A percentile compares a stretch with the other conserved stretches of the same genome.
Evolutionary conservation across 2,113 vertebrate species (phyloP).

Genomic region (Lanius ludovicianus): DNA sequence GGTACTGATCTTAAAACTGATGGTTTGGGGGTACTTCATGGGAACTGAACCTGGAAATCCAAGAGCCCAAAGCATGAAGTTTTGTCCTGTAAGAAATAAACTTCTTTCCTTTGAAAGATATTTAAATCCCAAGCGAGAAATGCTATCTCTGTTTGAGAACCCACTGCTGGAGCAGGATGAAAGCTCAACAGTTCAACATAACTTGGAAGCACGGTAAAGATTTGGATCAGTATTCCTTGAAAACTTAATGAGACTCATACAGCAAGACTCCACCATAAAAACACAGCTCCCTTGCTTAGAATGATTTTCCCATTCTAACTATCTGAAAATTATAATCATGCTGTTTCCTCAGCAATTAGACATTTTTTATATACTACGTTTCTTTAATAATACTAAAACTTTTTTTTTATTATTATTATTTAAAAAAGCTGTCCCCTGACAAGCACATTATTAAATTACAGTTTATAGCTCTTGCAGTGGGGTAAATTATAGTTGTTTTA

Average conservation of each 20-base stretch:
- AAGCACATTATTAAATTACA: slow-evolving; percentile 56
- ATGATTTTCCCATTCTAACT: background rate
- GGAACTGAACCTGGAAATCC: background rate
- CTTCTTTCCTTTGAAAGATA: background rate
- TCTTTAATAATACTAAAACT: slow-evolving; percentile 40
- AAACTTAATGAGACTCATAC: background rate
- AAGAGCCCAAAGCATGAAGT: background rate
- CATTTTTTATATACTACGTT: slow-evolving; percentile 37
- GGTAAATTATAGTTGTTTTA: slow-evolving; percentile 41
- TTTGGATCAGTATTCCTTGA: background rate
- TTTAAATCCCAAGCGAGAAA: background rate
- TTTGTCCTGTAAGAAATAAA: background rate
- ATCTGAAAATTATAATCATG: slow-evolving; percentile 30
- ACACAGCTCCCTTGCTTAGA: background rate
- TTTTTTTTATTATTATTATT: background rate
- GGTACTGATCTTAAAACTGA: background rate
- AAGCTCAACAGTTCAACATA: background rate
- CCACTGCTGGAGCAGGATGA: background rate
- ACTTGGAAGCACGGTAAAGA: background rate
- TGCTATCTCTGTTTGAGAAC: background rate
- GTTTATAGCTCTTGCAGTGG: slow-evolving; percentile 46
- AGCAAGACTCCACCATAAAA: background rate
- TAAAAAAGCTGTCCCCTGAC: background rate
- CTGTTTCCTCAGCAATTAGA: slow-evolving; percentile 51
- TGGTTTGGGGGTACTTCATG: background rate